Evolutionary conservation across 1,140 invertebrate species (phyloP), one percentile per base, ranked within the genome.

Genomic region (Potamilus streckersoni): DNA sequence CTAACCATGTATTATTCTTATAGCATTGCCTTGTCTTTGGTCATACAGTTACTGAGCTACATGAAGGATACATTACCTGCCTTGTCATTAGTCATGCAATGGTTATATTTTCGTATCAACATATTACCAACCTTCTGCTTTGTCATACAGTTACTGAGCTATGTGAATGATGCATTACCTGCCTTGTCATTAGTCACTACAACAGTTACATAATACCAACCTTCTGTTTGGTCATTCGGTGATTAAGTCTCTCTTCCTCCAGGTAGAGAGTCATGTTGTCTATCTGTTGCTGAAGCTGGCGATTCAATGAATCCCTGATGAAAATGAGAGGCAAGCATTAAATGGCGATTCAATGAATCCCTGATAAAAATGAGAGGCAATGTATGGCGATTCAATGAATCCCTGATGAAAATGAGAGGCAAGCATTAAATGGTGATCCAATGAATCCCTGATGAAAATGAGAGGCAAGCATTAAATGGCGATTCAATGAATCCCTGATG

Each of bases 201-300:
- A 17, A 60, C 59, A 1, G 16, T 60, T 60, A 57, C 49, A 23
- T 65, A 15, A 0, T 15, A 56, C 56, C 70, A 71, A 87, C 87
- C 83, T 83, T 87, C 57, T 84, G 80, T 82, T 85, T 86, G 17
- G 84, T 88, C 23, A 88, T 85, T 80, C 75, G 83, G 73, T 89
- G 87, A 67, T 85, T 88, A 13, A 88, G 75, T 73, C 86, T 79
- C 64, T 89, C 87, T 56, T 88, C 87, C 73, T 89, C 87, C 66
- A 89, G 73, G 65, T 81, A 88, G 17, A 88, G 69, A 3, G 80
- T 86, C 57, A 89, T 80, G 75, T 89, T 86, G 57, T 81, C 83
- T 23, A 89, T 87, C 71, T 88, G 86, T 63, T 89, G 79, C 69
- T 88, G 85, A 38, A 89, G 80, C 73, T 86, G 81, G 12, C 71